Conservation (phyloP, 1,140 invertebrate genomes). For the Pogonomyrmex californicus region DNA sequence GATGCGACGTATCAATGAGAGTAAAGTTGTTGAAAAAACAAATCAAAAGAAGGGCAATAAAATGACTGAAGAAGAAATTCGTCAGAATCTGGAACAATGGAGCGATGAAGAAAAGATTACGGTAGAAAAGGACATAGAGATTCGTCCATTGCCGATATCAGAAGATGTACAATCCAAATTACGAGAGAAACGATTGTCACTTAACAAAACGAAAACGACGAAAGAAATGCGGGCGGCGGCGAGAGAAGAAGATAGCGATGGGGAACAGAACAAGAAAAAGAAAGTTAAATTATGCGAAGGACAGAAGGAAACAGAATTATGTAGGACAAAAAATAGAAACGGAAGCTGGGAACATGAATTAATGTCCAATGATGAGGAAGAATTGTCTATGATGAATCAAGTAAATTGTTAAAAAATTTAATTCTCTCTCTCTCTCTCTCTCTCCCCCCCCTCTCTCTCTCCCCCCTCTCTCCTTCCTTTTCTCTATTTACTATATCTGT, state of each 20-base stretch:
- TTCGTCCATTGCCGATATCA: conserved; percentile 39
- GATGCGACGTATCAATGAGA: conserved; percentile 3
- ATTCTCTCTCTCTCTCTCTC: background rate
- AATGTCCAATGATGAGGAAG: conserved; percentile 29
- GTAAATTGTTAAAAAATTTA: conserved; percentile 26
- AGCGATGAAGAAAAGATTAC: background rate
- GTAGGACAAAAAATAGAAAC: conserved; percentile 27
- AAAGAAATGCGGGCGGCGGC: background rate
- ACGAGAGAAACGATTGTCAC: conserved; percentile 25
- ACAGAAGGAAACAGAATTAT: conserved; percentile 1
- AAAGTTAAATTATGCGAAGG: conserved; percentile 34
- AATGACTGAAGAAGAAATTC: conserved; percentile 64
- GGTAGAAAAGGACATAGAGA: conserved; percentile 19
- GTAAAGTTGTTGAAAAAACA: background rate
- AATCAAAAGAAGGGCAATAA: conserved; percentile 30
- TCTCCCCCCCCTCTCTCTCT: background rate
- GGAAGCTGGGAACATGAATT: conserved; percentile 12
- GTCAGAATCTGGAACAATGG: conserved; percentile 26
- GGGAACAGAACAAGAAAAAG: conserved; percentile 35
- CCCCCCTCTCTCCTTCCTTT: background rate
- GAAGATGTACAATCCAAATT: conserved; percentile 36
- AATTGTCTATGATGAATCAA: background rate
- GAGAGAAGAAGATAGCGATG: conserved; percentile 45
- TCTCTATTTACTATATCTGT: too few relatives aligned
- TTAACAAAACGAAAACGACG: conserved; percentile 50